Evolutionary conservation across 2,113 vertebrate genomes (phyloP), one percentile per base, ranked within the genome.

Genomic region (Cyprinus carpio): DNA sequence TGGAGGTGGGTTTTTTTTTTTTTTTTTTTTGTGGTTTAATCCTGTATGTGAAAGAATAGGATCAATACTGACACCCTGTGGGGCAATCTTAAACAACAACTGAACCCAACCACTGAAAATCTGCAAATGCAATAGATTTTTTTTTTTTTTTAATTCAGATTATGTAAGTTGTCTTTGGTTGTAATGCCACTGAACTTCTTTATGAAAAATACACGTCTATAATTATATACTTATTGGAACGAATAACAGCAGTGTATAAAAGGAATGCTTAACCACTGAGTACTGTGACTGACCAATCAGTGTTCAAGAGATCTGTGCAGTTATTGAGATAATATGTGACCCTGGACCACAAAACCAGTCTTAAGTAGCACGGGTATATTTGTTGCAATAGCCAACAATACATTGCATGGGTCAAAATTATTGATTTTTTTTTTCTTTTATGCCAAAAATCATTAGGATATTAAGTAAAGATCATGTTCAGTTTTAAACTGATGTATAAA

Each of bases 1-100:
- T 43, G 31, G n/a, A n/a, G n/a, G n/a, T 34, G 23, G 10, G 2
- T 0, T 10, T 46, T 46, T 46, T 46, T 2, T 12, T 12, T 46
- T 46, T 2, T 2, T 51, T 51, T 51, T 40, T 29, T 0, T 76
- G 2, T 40, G 6, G 20, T 83, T 58, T 4, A 65, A n/a, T 84
- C 2, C 4, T 71, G 67, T 20, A 12, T 40, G 34, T 54, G 31
- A 78, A 67, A 29, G 2, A 46, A 58, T 8, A 3, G 16, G 71
- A 49, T 78, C 4, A 46, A 75, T n/a, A 49, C 84, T 81, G 78
- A 60, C 84, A 82, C 58, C 29, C 3, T 18, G 85, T 67, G 78
- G 78, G n/a, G 15, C 3, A 46, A 46, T 60, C 58, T 16, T 2
- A 75, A 84, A 29, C 34, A 9, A 75, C 49, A 27, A 8, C 4